Evolutionary conservation across 2,888 invertebrate species (phyloP), one percentile per base, ranked within the genome.

Genomic region (Amblyjoppa fuscipennis): DNA sequence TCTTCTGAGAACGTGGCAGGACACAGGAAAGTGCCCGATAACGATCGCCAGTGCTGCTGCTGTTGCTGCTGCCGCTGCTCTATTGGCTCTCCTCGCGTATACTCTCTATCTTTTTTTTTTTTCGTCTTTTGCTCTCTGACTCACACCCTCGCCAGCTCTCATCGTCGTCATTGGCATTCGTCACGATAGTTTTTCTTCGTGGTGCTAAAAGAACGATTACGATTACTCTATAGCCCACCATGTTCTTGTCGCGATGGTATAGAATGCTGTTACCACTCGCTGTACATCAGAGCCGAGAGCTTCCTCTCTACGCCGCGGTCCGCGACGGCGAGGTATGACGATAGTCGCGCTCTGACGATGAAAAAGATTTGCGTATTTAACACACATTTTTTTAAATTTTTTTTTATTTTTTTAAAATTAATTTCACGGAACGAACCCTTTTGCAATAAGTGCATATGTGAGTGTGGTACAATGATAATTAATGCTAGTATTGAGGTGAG

Each of bases 1-100:
- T 93, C 92, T 94, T 93, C 93, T 93, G 90, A 92, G 93, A 93
- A 94, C 92, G 91, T 93, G 91, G 93, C 93, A 93, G 93, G 93
- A 93, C 93, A 93, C 93, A 93, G 93, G 93, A 93, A 93, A 93
- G 93, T 91, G 87, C 85, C 87, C 85, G 93, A 93, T 93, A 93
- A 93, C 90, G 90, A 93, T 93, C 92, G 83, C 51, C 80, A 83
- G 77, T 77, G 75, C 75, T 69, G 59, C 53, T 82, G 69, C 76
- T 83, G 81, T 76, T 69, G 59, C 78, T 83, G 78, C 77, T 79
- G 81, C 85, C 76, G 59, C 76, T 83, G 81, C 78, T 69, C 73
- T 83, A 68, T 75, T 70, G 49, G 69, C 28, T 71, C 79, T 41
- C 74, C 81, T 87, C 86, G 83, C 84, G 81, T 68, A 38, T 68